These are phyloP conservation scores for Synergus japonicus DNA, from an alignment of 2,888 invertebrate genomes.

Conservation along the genomic window DNA sequence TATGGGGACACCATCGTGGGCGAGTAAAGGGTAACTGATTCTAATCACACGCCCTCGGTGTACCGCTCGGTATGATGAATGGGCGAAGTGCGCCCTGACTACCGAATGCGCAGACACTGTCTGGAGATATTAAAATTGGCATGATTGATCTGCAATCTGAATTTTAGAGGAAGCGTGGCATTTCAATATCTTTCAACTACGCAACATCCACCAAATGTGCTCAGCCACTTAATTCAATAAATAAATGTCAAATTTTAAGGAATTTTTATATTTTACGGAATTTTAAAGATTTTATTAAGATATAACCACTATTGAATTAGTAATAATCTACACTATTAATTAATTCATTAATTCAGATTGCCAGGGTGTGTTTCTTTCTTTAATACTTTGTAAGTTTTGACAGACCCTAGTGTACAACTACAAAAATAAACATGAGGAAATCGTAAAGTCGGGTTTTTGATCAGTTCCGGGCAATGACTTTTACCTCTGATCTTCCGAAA, in stretches of 20 bases:
- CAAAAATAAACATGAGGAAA: neutral
- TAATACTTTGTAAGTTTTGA: no score
- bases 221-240: neutral
- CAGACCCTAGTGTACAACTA: no score
- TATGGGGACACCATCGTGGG: slow-evolving; percentile 63
- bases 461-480: slow-evolving; percentile 45
- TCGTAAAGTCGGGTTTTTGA: neutral
- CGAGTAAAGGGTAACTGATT: slow-evolving; percentile 77
- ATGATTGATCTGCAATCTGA: slow-evolving; percentile 68
- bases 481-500: slow-evolving; percentile 35
- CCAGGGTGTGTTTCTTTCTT: no score
- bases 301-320: no score
- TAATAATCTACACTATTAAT: no score
- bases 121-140: slow-evolving; percentile 71
- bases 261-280: no score
- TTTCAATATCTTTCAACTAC: neutral
- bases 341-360: no score
- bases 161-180: neutral
- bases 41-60: slow-evolving; percentile 75
- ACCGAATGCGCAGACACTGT: slow-evolving; percentile 67
- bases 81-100: slow-evolving; percentile 72
- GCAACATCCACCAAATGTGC: neutral
- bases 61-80: slow-evolving; percentile 73
- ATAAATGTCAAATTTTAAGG: neutral
- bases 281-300: no score